A percentile compares a stretch with the other conserved stretches of the same genome.
Conservation (phyloP, 1,140 invertebrate genomes). For the Bilobella aurantiaca region DNA sequence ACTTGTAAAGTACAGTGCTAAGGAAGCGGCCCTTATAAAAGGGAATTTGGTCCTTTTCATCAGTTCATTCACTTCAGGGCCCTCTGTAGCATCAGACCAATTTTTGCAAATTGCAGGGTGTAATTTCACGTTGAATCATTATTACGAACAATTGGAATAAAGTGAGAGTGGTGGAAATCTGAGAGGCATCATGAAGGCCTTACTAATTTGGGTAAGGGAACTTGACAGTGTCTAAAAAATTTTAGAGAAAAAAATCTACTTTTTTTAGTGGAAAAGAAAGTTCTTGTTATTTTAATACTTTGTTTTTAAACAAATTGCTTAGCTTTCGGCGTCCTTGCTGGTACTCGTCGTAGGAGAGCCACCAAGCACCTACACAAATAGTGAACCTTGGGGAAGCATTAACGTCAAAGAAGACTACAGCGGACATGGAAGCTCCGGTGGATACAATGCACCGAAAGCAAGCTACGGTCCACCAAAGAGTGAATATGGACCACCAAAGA, state of each 20-base stretch:
- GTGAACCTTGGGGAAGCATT: neutral
- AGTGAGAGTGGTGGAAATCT: neutral
- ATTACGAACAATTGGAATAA: neutral
- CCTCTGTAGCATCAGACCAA: too few species aligned
- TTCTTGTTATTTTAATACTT: too few species aligned
- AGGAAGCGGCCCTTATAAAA: too few species aligned
- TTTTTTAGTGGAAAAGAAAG: too few species aligned
- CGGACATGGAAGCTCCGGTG: neutral
- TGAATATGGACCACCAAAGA: neutral
- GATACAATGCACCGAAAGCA: neutral
- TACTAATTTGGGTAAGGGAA: conserved; percentile 3
- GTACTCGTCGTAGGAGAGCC: neutral
- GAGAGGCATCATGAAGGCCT: neutral
- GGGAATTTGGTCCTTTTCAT: too few species aligned
- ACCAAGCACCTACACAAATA: neutral
- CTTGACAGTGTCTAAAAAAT: too few species aligned
- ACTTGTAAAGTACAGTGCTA: too few species aligned
- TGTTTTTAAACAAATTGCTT: neutral
- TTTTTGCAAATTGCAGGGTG: too few species aligned
- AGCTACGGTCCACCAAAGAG: neutral
- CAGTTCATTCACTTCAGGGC: conserved; percentile 3
- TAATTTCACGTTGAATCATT: neutral
- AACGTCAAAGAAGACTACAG: neutral
- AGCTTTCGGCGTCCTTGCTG: neutral
- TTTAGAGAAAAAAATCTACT: too few species aligned